Evolutionary conservation across 2,888 invertebrate genomes (phyloP), one percentile per base, ranked within the genome.

Genomic region (Alsophila aescularia): DNA sequence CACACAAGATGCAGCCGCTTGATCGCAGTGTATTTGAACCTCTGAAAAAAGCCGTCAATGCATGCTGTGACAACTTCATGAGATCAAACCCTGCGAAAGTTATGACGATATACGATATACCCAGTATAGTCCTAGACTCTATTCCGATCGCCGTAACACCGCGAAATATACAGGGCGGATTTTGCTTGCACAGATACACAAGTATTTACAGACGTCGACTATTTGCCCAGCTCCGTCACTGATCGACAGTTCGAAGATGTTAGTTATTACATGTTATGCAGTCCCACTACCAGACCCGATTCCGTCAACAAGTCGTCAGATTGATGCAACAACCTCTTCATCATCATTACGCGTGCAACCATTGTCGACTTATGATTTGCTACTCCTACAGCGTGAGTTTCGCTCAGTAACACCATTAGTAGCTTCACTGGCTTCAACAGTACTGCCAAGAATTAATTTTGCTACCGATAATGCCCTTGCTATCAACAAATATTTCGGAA

Each of bases 11-110:
- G 15, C 16, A 42, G 31, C 42, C 42, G 2, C 29, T 31, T 10
- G 42, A 42, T 31, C 15, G 18, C 52, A 63, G 58, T 8, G 49
- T 64, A 10, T 63, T 58, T 60, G 62, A 62, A 9, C 64, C 66
- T 10, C n/a, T 64, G 3, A 62, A 62, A 65, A 48, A n/a, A n/a
- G n/a, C n/a, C n/a, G n/a, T n/a, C n/a, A 54, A 37, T 16, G 14
- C 37, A 9, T 16, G 16, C 18, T 37, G 18, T 35, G 54, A 41
- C 51, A 32, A 40, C 60, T 64, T 61, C 58, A 48, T 66, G 54
- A 39, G 51, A 13, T 43, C 43, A 18, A 45, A 62, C 45, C 60
- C 64, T 21, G 58, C 57, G 37, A 63, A 61, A 58, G 56, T 52
- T 13, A 58, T 61, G 52, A 60, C 58, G 12, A 39, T 52, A 27